Evolutionary conservation across 2,113 vertebrate genomes (phyloP).

Genomic region (Oenanthe oenanthe): DNA sequence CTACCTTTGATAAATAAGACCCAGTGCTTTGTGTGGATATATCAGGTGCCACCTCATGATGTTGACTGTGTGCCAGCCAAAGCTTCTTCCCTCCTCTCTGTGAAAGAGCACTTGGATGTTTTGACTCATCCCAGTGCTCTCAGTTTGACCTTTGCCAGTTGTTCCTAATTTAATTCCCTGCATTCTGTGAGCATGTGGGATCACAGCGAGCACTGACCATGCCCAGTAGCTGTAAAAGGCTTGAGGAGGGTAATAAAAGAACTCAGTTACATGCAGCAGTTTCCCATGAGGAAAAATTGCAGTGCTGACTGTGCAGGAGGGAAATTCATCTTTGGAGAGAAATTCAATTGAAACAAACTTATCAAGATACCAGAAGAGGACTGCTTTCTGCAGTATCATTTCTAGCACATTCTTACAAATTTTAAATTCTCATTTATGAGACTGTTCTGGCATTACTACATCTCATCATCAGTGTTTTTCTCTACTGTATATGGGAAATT

Average conservation of each 20-base stretch:
- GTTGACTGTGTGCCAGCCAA: not conserved
- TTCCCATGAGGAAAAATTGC: not conserved
- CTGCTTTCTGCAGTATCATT: not conserved
- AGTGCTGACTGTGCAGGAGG: not conserved
- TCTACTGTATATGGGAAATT: conserved; percentile 16
- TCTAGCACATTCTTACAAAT: not conserved
- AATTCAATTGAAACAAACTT: not conserved
- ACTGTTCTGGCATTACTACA: not conserved
- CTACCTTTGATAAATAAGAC: conserved; percentile 6
- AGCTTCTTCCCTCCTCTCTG: not conserved
- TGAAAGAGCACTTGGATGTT: not conserved
- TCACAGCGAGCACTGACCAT: not conserved
- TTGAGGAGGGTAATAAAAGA: not conserved
- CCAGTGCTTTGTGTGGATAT: conserved; percentile 12
- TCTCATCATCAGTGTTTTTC: not conserved
- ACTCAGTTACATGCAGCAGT: not conserved
- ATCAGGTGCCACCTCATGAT: conserved; percentile 10
- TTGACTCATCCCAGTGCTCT: not conserved
- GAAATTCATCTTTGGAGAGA: not conserved
- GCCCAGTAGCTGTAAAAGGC: not conserved
- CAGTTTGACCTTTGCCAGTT: not conserved
- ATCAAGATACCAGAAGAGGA: not conserved
- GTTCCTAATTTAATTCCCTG: not conserved
- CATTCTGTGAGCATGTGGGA: not conserved
- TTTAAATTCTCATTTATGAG: not conserved